phyloP scores from a whole-genome alignment of 2,797 vertebrate species.

The Sitta carolinensis region DNA sequence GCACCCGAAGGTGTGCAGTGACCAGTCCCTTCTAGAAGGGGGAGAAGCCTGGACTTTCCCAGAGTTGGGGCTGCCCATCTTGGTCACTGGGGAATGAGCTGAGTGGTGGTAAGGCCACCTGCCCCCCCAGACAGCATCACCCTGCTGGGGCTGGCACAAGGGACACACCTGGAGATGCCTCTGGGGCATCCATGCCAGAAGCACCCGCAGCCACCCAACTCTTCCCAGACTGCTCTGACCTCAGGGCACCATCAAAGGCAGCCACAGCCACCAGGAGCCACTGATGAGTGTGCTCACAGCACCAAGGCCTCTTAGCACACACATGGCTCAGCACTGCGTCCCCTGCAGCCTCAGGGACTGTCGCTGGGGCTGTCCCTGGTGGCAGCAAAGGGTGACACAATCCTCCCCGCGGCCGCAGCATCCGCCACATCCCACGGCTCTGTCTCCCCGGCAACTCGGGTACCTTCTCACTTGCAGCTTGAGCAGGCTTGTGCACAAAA shows the following conservation, averaged over 20 bases:
- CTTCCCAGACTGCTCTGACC: not conserved
- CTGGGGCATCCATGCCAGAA: not conserved
- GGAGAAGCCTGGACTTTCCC: not conserved
- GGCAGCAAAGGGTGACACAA: not conserved
- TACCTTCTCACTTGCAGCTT: slow-evolving; percentile 19
- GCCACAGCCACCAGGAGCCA: not conserved
- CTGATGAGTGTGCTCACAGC: not conserved
- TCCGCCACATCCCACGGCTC: slow-evolving; percentile 28
- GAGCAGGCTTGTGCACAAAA: not conserved
- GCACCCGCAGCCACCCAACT: accelerated
- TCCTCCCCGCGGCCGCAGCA: not conserved
- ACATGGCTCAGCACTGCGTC: not conserved
- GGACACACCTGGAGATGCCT: not conserved
- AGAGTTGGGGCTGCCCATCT: not conserved
- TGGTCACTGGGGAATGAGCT: not conserved
- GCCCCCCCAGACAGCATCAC: not conserved
- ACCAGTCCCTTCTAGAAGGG: not conserved
- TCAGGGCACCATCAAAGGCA: not conserved
- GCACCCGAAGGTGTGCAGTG: not conserved
- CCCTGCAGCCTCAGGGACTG: not conserved
- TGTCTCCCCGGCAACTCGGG: slow-evolving; percentile 69
- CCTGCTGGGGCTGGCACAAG: not conserved
- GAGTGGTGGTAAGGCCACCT: not conserved
- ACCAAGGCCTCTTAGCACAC: not conserved
- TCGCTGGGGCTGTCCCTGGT: not conserved